Conservation (phyloP, 2,888 invertebrate genomes). For the Dynastes hyllus region DNA sequence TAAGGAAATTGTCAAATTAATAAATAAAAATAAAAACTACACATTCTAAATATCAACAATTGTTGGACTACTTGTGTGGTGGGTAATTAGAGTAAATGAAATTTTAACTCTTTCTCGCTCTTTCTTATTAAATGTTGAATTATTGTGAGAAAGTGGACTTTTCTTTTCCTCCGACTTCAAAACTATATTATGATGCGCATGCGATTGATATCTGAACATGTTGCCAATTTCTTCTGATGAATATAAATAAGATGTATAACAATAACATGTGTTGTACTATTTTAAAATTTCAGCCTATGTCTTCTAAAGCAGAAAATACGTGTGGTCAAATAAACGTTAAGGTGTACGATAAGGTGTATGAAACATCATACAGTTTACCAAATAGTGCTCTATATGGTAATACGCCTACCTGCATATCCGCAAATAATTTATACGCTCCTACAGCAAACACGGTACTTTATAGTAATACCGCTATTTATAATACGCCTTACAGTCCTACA, state of each 20-base stretch:
- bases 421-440: conserved; percentile 20
- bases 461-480: conserved; percentile 35
- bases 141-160: too few relatives aligned
- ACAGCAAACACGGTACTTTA: conserved; percentile 28
- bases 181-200: too few relatives aligned
- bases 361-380: conserved; percentile 38
- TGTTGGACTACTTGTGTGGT: too few relatives aligned
- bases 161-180: too few relatives aligned
- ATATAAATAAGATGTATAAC: background rate
- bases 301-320: conserved; percentile 23
- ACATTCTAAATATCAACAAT: too few relatives aligned
- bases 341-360: conserved; percentile 48
- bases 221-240: too few relatives aligned
- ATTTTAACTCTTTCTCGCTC: too few relatives aligned
- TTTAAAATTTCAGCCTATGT: conserved; percentile 18
- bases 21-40: too few relatives aligned
- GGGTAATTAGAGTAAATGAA: too few relatives aligned
- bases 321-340: conserved; percentile 34
- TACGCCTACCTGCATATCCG: conserved; percentile 10
- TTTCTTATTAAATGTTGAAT: too few relatives aligned
- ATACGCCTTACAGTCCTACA: conserved; percentile 34
- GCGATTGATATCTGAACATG: too few relatives aligned
- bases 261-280: background rate
- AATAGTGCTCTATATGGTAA: conserved; percentile 29
- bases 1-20: too few relatives aligned